These are phyloP conservation scores for Catostomus latipinnis DNA, from an alignment of 2,797 vertebrate genomes.

Conservation along the genomic window DNA sequence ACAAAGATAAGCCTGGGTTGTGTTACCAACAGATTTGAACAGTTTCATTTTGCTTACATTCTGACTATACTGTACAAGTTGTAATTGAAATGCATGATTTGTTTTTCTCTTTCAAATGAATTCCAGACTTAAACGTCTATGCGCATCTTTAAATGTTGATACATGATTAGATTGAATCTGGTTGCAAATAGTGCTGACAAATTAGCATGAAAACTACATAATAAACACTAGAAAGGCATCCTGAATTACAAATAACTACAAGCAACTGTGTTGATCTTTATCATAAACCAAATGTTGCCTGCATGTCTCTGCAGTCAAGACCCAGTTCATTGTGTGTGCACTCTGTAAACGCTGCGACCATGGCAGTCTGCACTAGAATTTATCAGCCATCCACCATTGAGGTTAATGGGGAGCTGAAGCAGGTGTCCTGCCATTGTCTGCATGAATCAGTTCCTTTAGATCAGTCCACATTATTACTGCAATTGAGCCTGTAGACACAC, in stretches of 20 bases:
- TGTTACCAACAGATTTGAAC: no score
- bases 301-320: no score
- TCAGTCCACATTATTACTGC: slow-evolving; percentile 75
- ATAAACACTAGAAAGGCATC: no score
- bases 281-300: no score
- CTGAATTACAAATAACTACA: no score
- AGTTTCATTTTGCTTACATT: no score
- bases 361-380: slow-evolving; percentile 69
- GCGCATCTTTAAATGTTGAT: not conserved
- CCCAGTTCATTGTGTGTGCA: no score
- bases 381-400: slow-evolving; percentile 68
- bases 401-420: slow-evolving; percentile 76
- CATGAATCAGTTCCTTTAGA: slow-evolving; percentile 74
- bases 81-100: no score
- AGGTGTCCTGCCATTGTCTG: slow-evolving; percentile 76
- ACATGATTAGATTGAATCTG: not conserved
- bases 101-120: not conserved
- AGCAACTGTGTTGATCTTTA: no score
- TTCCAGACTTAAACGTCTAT: not conserved
- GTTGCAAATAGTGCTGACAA: not conserved
- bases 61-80: no score
- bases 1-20: no score
- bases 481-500: slow-evolving; percentile 75
- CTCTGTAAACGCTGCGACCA: slow-evolving; percentile 40
- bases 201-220: not conserved